A percentile compares a stretch with the other conserved stretches of the same genome.
Conservation (phyloP, 2,797 vertebrate genomes). For the Chiloscyllium punctatum region DNA sequence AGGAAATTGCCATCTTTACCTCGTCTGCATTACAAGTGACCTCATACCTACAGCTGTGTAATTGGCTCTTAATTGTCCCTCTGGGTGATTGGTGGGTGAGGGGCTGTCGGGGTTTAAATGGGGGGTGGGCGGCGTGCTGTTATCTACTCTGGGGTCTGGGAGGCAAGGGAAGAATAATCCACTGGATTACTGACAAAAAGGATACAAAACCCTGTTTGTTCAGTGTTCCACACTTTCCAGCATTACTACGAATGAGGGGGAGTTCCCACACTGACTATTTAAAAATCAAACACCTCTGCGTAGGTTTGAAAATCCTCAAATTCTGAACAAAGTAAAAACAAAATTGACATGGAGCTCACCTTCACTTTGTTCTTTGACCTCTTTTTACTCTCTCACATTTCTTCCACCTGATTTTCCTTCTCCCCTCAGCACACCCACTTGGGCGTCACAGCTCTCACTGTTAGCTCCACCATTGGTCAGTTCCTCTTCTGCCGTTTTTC, state of each 20-base stretch:
- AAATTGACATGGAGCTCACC: slow-evolving; percentile 37
- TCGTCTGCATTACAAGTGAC: no score
- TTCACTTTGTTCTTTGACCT: slow-evolving; percentile 65
- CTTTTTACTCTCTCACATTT: slow-evolving; percentile 90
- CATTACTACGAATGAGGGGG: neutral
- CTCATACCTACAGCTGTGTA: no score
- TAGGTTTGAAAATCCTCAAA: slow-evolving; percentile 52
- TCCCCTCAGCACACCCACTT: slow-evolving; percentile 84
- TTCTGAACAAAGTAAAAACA: slow-evolving; percentile 34
- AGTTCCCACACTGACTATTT: slow-evolving; percentile 51
- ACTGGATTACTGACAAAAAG: slow-evolving; percentile 40
- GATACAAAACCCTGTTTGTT: slow-evolving; percentile 24
- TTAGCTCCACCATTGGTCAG: slow-evolving; percentile 90
- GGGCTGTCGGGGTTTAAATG: no score
- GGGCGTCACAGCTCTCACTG: slow-evolving; percentile 84
- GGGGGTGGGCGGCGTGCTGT: no score
- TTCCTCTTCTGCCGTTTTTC: slow-evolving; percentile 85
- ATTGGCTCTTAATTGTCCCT: no score
- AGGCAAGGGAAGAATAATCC: neutral
- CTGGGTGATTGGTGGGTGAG: no score
- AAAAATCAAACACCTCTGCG: slow-evolving; percentile 57
- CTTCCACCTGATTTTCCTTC: slow-evolving; percentile 89
- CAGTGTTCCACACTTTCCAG: neutral
- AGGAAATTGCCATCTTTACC: no score
- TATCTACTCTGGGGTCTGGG: no score